phyloP scores from a whole-genome alignment of 1,140 invertebrate genomes.

The Drosophila willistoni region DNA sequence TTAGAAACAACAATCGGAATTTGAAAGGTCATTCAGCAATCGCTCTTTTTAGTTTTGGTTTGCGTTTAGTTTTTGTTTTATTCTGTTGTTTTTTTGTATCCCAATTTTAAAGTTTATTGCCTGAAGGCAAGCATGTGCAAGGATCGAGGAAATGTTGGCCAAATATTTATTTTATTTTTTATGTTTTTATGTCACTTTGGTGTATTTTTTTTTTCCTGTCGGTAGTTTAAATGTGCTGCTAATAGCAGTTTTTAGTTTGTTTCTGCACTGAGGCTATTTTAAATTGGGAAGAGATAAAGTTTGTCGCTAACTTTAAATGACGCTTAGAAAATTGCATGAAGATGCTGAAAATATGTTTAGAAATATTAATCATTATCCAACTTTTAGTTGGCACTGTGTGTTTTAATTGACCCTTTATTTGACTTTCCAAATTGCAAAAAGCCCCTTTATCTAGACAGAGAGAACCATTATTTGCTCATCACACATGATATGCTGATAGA shows the following conservation, averaged over 20 bases:
- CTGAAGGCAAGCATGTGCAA: conserved; percentile 60
- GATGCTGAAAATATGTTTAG: not conserved
- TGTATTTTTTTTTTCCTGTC: conserved; percentile 15
- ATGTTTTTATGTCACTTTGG: conserved; percentile 33
- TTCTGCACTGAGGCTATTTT: conserved; percentile 10
- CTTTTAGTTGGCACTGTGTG: not conserved
- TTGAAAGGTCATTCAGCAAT: not conserved
- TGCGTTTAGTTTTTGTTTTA: conserved; percentile 1
- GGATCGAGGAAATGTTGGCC: conserved; percentile 48
- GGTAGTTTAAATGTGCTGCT: conserved; percentile 58
- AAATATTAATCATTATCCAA: not conserved
- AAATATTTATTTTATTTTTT: conserved; percentile 73
- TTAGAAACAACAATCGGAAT: too few species aligned
- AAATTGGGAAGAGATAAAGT: not conserved
- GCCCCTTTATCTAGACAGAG: too few species aligned
- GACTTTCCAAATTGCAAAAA: not conserved
- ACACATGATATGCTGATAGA: not conserved
- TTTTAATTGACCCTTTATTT: not conserved
- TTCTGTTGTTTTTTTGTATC: conserved; percentile 37
- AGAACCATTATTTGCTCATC: not conserved
- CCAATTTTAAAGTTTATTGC: conserved; percentile 75
- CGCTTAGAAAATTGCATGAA: not conserved
- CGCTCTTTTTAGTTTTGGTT: not conserved
- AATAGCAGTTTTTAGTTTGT: conserved; percentile 50
- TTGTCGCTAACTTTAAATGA: conserved; percentile 1